Base-by-base conservation (phyloP, 2,113 vertebrate species). In the Rallus limicola region DNA sequence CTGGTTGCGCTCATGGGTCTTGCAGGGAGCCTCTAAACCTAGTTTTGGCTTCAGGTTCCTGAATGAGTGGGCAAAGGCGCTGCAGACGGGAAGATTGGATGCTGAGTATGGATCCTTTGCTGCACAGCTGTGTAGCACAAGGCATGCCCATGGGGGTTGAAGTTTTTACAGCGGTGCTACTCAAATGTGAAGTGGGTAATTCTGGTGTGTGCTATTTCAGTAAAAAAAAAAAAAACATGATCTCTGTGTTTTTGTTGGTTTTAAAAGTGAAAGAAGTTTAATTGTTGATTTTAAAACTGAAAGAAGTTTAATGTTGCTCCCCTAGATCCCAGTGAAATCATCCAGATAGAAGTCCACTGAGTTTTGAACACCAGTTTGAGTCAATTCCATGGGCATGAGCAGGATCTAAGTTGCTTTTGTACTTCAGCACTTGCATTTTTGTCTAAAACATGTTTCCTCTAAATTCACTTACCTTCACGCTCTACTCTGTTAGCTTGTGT, bases 221-320 rank as follows among this genome's bases (percentile, higher is more conserved):
- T 11, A 6, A 9, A 52, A 75, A 60, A 56, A 53, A 1, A 1
- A 2, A 3, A 9, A 8, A 4, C 5, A 0, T 5, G 12, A 20
- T 53, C 15, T 46, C 67, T 25, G 18, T 46, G 4, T 40, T 69
- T 42, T 64, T 67, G 31, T 52, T 67, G 33, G 34, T 88, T 72
- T 92, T 64, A 90, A 48, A 90, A 29, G 59, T 42, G 28, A 82
- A 75, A n/a, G 53, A n/a, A 17, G 42, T 44, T 44, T 44, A 44
- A 44, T 64, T 67, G 31, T 52, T 67, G 33, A 34, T 88, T 72
- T 92, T 64, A 90, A 48, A 90, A 29, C 64, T 42, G 28, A 82
- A 75, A 44, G 42, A 44, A 10, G 29, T 38, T 33, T 26, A 44
- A 24, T 1, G 0, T 9, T 76, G 20, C 52, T 72, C 72, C 84